Percentiles rank a stretch among this genome's conserved stretches.
Conservation (phyloP, 2,797 vertebrate species). For the Cygnus olor region DNA sequence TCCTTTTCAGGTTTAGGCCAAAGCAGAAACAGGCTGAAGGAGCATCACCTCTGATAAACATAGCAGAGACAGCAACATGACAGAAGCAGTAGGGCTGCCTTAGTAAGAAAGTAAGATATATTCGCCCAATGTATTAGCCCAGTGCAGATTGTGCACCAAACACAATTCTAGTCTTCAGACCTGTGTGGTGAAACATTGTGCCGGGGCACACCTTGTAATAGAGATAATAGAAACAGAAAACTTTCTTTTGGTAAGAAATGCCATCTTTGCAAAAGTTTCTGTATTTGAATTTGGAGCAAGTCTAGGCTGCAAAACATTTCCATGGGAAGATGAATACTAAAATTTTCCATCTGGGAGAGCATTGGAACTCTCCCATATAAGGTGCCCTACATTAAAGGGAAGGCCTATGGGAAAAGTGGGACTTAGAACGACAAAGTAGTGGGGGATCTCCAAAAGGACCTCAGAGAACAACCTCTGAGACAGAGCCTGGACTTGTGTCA, state of each 20-base stretch:
- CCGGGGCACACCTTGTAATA: neutral
- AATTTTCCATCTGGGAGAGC: neutral
- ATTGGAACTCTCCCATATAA: neutral
- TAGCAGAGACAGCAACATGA: neutral
- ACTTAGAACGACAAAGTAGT: neutral
- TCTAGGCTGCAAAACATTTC: neutral
- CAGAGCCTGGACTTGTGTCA: accelerated
- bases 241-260: neutral
- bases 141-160: neutral
- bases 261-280: neutral
- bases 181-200: neutral
- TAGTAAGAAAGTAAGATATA: neutral
- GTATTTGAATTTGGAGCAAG: neutral
- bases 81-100: neutral
- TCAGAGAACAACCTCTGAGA: neutral
- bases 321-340: neutral
- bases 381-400: accelerated
- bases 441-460: neutral
- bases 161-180: neutral
- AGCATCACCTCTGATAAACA: neutral
- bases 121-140: neutral
- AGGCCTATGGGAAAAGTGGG: neutral
- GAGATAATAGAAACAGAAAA: neutral
- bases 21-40: neutral
- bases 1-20: neutral